Evolutionary conservation across 2,113 vertebrate genomes (phyloP), one percentile per base, ranked within the genome.

Genomic region (Dicaeum eximium): DNA sequence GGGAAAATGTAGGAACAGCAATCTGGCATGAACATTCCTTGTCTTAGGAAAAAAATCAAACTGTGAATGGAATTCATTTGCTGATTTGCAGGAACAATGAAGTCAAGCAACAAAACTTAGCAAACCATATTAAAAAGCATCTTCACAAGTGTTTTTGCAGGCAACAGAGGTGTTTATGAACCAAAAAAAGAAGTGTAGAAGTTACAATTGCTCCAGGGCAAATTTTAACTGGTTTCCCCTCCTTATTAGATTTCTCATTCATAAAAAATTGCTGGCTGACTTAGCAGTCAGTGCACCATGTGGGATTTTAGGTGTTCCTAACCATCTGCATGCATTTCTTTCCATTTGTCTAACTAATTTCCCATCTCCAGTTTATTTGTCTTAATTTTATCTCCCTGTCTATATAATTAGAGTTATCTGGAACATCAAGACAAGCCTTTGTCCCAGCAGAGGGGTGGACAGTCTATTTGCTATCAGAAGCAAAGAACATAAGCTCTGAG

Each of bases 171-270:
- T 96, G 88, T 86, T 96, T 86, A 94, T 90, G 77, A 88, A 92
- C 45, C 30, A 82, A 86, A 93, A 86, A 89, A 73, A 88, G 60
- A 71, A 53, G 51, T 91, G 86, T 60, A 82, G 61, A 96, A 90
- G 70, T 82, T 92, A 94, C 47, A 90, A 10, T 66, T 81, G 86
- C 80, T 93, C 58, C 42, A 93, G 90, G 93, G 88, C 70, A 94
- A 90, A 83, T 90, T 95, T 91, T 92, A 95, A 93, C 88, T 67
- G 51, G 4, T 88, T 80, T 83, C 58, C 86, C 56, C 65, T 94
- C 90, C 71, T 93, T 86, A 93, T 91, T 80, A 91, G 69, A 74
- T 90, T 95, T 90, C 95, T 92, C 93, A 92, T 95, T 97, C 89
- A 93, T 72, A 95, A 93, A 91, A 86, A 82, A 84, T 20, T 60